Evolutionary conservation across 30 jellyfish, hydroid and myxozoan species (phyloP).

Genomic region (Rhopilema esculentum): DNA sequence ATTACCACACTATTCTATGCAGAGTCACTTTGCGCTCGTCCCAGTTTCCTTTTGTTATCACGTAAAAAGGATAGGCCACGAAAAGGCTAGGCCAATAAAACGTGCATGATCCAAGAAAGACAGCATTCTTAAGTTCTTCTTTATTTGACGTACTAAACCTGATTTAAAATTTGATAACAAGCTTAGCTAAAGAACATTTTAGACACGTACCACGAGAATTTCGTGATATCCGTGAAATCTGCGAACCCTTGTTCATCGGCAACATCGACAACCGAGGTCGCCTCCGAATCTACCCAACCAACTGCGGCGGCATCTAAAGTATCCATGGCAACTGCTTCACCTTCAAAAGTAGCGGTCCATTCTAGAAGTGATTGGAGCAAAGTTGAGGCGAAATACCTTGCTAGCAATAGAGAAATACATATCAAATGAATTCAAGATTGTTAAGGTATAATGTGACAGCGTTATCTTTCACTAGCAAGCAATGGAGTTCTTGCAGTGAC

Average conservation of each 20-base stretch:
- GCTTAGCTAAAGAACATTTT: background rate
- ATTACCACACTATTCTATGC: too few species aligned
- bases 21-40: too few species aligned
- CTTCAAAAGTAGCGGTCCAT: slow-evolving; percentile 89
- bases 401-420: too few species aligned
- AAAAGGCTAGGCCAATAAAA: too few species aligned
- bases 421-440: too few species aligned
- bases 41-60: too few species aligned
- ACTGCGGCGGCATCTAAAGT: slow-evolving; percentile 80
- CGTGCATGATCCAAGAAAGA: too few species aligned
- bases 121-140: too few species aligned
- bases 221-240: slow-evolving; percentile 84
- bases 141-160: too few species aligned
- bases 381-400: too few species aligned
- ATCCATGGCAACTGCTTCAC: slow-evolving; percentile 80
- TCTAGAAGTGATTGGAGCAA: slow-evolving; percentile 50
- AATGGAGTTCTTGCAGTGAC: background rate
- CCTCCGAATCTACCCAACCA: slow-evolving; percentile 76
- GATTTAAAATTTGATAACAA: background rate
- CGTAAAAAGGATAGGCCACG: too few species aligned
- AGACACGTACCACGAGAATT: slow-evolving; percentile 59
- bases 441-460: background rate
- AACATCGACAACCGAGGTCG: slow-evolving; percentile 51
- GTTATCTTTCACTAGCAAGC: background rate
- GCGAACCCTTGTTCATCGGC: slow-evolving; percentile 81